Percentiles rank a stretch among this genome's conserved stretches.
These are phyloP conservation scores for Aphelenchoides fujianensis DNA, from an alignment of 1,140 invertebrate genomes.

Conservation along the genomic window DNA sequence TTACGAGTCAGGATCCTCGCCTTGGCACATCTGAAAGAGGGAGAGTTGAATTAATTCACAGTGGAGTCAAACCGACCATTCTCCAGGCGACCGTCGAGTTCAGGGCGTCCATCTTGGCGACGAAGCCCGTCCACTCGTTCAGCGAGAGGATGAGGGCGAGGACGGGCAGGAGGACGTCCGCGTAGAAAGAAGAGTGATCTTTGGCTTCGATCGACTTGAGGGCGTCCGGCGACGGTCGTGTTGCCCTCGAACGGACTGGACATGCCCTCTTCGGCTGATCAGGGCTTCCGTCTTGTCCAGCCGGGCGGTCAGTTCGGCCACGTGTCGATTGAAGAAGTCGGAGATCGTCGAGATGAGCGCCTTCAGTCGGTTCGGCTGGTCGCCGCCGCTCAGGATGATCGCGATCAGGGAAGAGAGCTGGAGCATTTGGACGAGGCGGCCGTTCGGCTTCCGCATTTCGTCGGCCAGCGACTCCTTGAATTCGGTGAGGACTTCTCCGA, in stretches of 20 bases:
- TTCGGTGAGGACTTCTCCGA: background rate
- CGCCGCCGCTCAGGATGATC: background rate
- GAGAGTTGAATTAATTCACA: too few relatives aligned
- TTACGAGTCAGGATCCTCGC: too few relatives aligned
- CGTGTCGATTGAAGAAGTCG: background rate
- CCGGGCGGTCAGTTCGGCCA: background rate
- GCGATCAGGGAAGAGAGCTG: background rate
- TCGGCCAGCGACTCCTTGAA: background rate
- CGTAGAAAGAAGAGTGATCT: background rate
- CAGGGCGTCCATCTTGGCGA: background rate
- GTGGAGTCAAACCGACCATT: conserved; percentile 5
- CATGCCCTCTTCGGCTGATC: background rate
- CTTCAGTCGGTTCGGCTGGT: background rate
- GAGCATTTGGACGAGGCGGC: background rate
- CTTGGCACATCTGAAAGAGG: conserved; percentile 1
- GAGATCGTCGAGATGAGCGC: background rate
- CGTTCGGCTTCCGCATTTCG: background rate
- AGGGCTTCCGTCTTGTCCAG: background rate
- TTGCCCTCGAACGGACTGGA: conserved; percentile 1
- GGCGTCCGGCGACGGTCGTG: background rate
- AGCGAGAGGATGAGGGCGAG: background rate
- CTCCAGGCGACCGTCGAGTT: background rate
- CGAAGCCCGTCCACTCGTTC: background rate
- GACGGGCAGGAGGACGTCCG: background rate
- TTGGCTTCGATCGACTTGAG: background rate